Evolutionary conservation across 2,113 vertebrate species (phyloP), one percentile per base, ranked within the genome.

Genomic region (Syngnathus floridae): DNA sequence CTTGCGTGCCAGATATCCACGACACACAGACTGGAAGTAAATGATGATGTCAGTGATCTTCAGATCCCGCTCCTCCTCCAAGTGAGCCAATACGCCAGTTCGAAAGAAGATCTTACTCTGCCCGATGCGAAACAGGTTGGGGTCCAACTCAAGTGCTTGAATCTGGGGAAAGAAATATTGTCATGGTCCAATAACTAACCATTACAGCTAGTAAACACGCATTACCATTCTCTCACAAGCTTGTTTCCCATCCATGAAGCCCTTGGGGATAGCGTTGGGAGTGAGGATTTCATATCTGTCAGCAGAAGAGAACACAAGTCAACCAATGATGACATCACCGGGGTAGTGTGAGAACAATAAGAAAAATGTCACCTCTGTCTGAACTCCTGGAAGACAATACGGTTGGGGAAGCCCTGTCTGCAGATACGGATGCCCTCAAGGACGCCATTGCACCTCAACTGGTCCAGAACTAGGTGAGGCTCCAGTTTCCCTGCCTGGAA

Each of bases 31-130:
- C 87, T 99, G 97, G 89, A 99, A 99, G 90, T 96, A 95, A 88
- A 99, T 96, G 78, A 99, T 98, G 58, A 99, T 95, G 77, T 99
- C 96, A 0, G 96, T 99, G 78, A 99, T 99, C 88, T 99, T 99
- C 82, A 99, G 91, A 71, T 99, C 97, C 64, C 97, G 75, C 73
- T 99, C 96, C 66, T 99, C 96, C 66, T 99, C 97, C 75, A 99
- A 87, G 65, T 99, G 97, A 35, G 97, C 97, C 89, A 99, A 73
- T 49, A 99, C 95, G 19, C 97, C 97, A 1, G 96, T 95, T 80
- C 96, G 92, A 88, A 99, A 99, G 85, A 99, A 99, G 83, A 99
- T 98, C 90, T 98, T 99, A 86, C 97, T 99, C 86, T 99, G 97
- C 58, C 97, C 97, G 35, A 99, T 99, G 59, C 97, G 91, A 81